These are phyloP conservation scores for Bugulina stolonifera DNA, from an alignment of 2,888 invertebrate species.

Conservation along the genomic window DNA sequence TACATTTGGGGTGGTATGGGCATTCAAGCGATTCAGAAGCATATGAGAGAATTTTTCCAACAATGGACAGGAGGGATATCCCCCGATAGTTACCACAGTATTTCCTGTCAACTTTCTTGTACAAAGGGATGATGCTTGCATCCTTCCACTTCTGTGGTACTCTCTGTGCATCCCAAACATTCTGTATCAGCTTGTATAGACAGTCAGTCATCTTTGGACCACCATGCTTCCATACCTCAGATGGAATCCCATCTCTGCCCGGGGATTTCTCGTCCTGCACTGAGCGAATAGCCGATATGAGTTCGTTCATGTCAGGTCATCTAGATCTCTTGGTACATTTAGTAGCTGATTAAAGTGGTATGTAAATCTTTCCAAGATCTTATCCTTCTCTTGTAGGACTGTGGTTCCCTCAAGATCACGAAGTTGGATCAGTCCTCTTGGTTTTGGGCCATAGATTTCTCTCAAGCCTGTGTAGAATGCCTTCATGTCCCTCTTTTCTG, in stretches of 20 bases:
- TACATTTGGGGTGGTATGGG: background rate
- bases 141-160: too few relatives aligned
- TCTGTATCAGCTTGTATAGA: too few relatives aligned
- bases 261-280: background rate
- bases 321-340: too few relatives aligned
- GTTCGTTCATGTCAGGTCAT: background rate
- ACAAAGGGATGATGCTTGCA: background rate
- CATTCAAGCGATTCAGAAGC: background rate
- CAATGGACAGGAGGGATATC: background rate
- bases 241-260: background rate
- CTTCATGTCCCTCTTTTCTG: too few relatives aligned
- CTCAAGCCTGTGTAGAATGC: background rate
- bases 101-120: background rate
- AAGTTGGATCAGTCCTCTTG: slow-evolving; percentile 1
- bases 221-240: background rate
- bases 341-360: too few relatives aligned
- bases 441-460: background rate
- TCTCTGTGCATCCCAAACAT: too few relatives aligned
- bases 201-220: too few relatives aligned
- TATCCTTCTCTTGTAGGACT: too few relatives aligned
- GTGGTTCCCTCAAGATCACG: background rate
- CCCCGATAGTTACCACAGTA: background rate
- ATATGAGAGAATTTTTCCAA: background rate
- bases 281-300: background rate
- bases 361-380: too few relatives aligned